These are phyloP conservation scores for Telmatochromis sp. DNA, from an alignment of 2,113 vertebrate species.

Conservation along the genomic window DNA sequence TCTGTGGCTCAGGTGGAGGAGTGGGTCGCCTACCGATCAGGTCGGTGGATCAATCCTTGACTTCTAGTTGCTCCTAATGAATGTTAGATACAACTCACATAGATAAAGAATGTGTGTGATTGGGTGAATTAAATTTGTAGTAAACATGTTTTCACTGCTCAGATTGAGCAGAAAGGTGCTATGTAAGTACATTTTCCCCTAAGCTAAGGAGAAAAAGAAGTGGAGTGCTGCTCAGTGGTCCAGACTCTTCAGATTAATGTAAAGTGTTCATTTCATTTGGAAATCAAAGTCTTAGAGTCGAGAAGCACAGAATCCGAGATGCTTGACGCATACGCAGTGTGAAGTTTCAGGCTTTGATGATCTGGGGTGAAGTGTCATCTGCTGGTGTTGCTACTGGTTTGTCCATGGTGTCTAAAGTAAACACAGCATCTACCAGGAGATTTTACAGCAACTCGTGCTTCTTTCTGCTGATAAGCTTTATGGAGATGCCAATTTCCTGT, in stretches of 20 bases:
- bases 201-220: neutral
- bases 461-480: neutral
- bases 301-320: neutral
- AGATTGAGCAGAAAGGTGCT: neutral
- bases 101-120: neutral
- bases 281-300: neutral
- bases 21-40: neutral
- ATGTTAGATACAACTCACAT: neutral
- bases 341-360: neutral
- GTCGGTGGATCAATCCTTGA: neutral
- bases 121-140: neutral
- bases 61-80: neutral
- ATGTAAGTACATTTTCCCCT: neutral
- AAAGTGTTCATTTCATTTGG: neutral
- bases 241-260: neutral
- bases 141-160: neutral
- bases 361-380: neutral
- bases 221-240: neutral
- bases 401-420: neutral
- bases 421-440: neutral
- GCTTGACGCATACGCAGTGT: rapidly evolving
- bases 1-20: neutral
- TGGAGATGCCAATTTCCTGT: neutral
- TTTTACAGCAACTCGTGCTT: neutral
- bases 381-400: neutral